A percentile compares a stretch with the other conserved stretches of the same genome.
Evolutionary conservation across 1,140 invertebrate genomes (phyloP).

Genomic region (Hestina assimilis): DNA sequence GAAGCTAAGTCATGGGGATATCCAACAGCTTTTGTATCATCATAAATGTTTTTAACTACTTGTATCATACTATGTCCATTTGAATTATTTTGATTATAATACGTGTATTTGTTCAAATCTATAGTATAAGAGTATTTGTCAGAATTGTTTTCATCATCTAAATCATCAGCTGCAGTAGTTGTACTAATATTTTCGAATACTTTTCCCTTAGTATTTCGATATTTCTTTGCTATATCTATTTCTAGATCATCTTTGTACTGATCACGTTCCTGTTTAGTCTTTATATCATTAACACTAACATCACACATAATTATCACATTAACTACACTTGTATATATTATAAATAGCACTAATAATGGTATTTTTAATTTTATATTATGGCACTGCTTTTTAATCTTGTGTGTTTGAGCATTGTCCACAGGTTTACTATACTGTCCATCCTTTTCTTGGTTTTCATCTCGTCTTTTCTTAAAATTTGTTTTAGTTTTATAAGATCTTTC

Average conservation of each 20-base stretch:
- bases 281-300: slow-evolving; percentile 64
- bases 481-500: slow-evolving; percentile 40
- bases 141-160: slow-evolving; percentile 41
- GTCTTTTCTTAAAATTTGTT: slow-evolving; percentile 49
- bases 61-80: slow-evolving; percentile 1
- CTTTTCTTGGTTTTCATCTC: slow-evolving; percentile 19
- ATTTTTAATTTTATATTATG: slow-evolving; percentile 15
- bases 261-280: slow-evolving; percentile 38
- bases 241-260: slow-evolving; percentile 20
- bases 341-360: slow-evolving; percentile 27
- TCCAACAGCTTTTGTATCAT: slow-evolving; percentile 75
- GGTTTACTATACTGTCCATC: slow-evolving; percentile 37
- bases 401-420: slow-evolving; percentile 68
- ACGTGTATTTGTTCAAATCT: slow-evolving; percentile 50
- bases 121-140: slow-evolving; percentile 43
- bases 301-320: slow-evolving; percentile 74
- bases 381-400: slow-evolving; percentile 55
- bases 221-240: slow-evolving; percentile 20
- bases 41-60: slow-evolving; percentile 65
- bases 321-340: slow-evolving; percentile 59
- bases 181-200: slow-evolving; percentile 31
- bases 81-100: slow-evolving; percentile 44
- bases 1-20: slow-evolving; percentile 57
- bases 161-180: slow-evolving; percentile 33
- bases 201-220: slow-evolving; percentile 23